phyloP scores from a whole-genome alignment of 2,797 vertebrate genomes.

The Otus scops region DNA sequence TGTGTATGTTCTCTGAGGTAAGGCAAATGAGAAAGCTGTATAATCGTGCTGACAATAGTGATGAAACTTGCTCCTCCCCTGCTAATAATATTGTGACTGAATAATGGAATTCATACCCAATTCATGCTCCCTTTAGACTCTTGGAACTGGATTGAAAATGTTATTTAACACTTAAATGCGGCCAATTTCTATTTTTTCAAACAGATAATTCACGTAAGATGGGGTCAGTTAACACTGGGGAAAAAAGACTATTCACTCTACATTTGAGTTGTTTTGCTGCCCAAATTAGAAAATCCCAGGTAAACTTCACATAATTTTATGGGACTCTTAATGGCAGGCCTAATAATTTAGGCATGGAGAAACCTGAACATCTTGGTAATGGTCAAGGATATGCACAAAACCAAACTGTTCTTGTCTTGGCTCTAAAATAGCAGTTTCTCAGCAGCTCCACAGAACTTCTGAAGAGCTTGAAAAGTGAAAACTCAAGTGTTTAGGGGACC shows the following conservation, averaged over 20 bases:
- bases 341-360: neutral
- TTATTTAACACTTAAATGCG: neutral
- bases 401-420: neutral
- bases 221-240: rapidly evolving
- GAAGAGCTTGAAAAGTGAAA: neutral
- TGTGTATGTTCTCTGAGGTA: slow-evolving; percentile 24
- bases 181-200: neutral
- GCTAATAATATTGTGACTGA: neutral
- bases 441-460: neutral
- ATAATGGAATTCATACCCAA: neutral
- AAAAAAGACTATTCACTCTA: neutral
- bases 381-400: neutral
- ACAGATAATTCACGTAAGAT: neutral
- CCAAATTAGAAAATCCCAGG: neutral
- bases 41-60: slow-evolving; percentile 5
- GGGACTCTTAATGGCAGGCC: neutral
- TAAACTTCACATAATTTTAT: neutral
- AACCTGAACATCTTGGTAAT: neutral
- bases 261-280: neutral
- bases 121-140: neutral
- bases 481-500: neutral
- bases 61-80: slow-evolving; percentile 15
- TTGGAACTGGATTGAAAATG: neutral
- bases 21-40: neutral
- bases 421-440: neutral